Evolutionary conservation across 2,888 invertebrate species (phyloP).

Genomic region (Acrobeloides nanus): DNA sequence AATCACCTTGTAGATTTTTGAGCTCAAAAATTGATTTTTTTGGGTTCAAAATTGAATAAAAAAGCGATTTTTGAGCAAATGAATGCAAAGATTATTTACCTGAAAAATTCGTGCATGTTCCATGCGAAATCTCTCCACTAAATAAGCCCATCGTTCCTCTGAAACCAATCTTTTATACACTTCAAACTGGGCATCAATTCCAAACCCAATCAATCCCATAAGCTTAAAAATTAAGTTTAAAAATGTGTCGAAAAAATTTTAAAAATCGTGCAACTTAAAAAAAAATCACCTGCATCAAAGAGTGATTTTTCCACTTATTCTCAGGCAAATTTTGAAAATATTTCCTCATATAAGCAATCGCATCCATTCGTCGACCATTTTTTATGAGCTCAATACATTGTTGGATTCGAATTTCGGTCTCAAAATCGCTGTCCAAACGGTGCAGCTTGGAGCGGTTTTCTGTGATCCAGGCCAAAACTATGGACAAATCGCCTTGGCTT

Average conservation of each 20-base stretch:
- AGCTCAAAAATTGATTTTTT: too few species aligned
- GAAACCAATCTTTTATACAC: constrained; percentile 60
- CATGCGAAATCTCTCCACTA: constrained; percentile 80
- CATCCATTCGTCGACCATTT: constrained; percentile 75
- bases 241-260: not conserved
- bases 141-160: constrained; percentile 71
- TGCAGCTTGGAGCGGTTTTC: constrained; percentile 57
- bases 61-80: too few species aligned
- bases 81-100: too few species aligned
- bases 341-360: constrained; percentile 65
- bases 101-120: constrained; percentile 92
- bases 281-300: constrained; percentile 10
- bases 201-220: constrained; percentile 30
- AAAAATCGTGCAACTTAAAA: not conserved
- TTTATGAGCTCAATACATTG: constrained; percentile 75
- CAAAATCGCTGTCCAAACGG: constrained; percentile 69
- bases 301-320: constrained; percentile 12
- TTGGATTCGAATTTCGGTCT: constrained; percentile 73
- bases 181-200: constrained; percentile 5
- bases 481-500: constrained; percentile 20
- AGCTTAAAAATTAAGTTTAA: constrained; percentile 12
- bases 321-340: constrained; percentile 5
- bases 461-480: constrained; percentile 55
- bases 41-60: too few species aligned
- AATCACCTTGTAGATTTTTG: too few species aligned